Evolutionary conservation across 2,113 vertebrate genomes (phyloP).

Genomic region (Apteryx owenii): DNA sequence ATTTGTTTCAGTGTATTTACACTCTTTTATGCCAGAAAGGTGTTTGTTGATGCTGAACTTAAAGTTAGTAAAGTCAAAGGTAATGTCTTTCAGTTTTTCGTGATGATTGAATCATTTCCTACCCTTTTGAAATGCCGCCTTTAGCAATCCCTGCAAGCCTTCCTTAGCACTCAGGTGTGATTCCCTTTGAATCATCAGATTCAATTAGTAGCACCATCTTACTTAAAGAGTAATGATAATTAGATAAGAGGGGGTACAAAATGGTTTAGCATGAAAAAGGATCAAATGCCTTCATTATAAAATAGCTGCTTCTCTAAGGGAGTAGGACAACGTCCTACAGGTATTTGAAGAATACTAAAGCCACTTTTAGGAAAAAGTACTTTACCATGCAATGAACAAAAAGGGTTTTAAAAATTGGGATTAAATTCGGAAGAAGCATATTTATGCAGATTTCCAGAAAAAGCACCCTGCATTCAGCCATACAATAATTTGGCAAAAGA

Average conservation of each 20-base stretch:
- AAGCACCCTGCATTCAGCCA: background rate
- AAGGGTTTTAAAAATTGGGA: background rate
- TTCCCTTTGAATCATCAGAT: constrained; percentile 9
- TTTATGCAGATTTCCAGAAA: background rate
- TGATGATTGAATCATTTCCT: background rate
- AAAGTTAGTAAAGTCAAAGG: background rate
- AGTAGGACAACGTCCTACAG: background rate
- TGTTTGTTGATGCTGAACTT: background rate
- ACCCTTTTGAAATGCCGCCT: background rate
- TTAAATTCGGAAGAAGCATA: background rate
- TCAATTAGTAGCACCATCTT: background rate
- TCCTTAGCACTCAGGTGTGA: background rate
- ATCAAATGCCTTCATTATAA: background rate
- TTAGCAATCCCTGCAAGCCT: background rate
- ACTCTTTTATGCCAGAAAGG: background rate
- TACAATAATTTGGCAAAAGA: background rate
- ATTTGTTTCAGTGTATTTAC: background rate
- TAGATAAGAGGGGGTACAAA: background rate
- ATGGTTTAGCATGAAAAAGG: background rate
- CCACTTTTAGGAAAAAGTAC: background rate
- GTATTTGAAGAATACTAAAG: background rate
- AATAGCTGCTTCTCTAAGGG: background rate
- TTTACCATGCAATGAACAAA: background rate
- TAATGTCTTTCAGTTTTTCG: background rate
- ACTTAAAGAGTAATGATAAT: background rate